These are phyloP conservation scores for Felis catus DNA, from an alignment of 2,113 vertebrate genomes.

Conservation along the genomic window F.catus_Fca126_mat1.0 CM031423.1:53845001-53845500, in stretches of 20 bases:
- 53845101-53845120: not conserved
- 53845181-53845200: not conserved
- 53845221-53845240: not conserved
- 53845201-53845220: not conserved
- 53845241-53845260: not conserved
- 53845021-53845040: not conserved
- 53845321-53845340: accelerated
- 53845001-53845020: not conserved
- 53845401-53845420: not conserved
- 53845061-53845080: not conserved
- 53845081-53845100: not conserved
- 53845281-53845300: not conserved
- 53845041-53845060: not conserved
- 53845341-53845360: not conserved
- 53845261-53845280: not conserved
- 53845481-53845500: not conserved
- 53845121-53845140: not conserved
- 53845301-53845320: not conserved
- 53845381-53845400: not conserved
- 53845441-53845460: not conserved
- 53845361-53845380: not conserved
- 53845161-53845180: not conserved
- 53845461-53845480: not conserved
- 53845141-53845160: not conserved
- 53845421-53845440: too few relatives aligned